Evolutionary conservation across 2,113 vertebrate genomes (phyloP).

Genomic region (Hiodon tergisus): DNA sequence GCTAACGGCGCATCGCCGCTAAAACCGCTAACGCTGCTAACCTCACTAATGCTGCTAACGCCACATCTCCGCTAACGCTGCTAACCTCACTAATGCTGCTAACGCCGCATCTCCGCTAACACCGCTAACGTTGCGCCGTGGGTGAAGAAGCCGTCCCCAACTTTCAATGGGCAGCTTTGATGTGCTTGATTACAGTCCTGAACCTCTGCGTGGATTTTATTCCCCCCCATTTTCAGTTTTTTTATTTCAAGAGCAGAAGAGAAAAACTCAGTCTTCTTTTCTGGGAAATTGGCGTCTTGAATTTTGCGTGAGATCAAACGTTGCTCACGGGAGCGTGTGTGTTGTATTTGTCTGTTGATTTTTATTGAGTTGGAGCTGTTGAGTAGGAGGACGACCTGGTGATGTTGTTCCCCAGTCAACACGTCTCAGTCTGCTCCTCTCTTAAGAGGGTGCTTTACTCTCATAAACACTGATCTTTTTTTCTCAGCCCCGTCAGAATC

Average conservation of each 20-base stretch:
- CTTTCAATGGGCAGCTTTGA: conserved; percentile 9
- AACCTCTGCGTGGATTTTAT: background rate
- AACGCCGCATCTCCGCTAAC: no score
- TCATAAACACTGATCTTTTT: background rate
- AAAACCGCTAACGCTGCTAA: no score
- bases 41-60: no score
- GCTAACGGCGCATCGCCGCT: no score
- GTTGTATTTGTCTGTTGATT: conserved; percentile 10
- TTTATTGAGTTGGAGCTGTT: conserved; percentile 1
- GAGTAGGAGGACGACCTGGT: background rate
- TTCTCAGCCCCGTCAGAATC: background rate
- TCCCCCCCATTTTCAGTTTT: background rate
- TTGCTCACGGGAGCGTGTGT: background rate
- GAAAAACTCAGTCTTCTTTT: background rate
- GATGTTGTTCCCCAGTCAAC: background rate
- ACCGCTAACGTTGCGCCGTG: no score
- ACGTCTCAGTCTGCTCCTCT: background rate
- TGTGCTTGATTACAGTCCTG: background rate
- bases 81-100: no score
- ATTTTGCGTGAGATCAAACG: conserved; percentile 9
- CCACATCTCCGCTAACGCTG: no score
- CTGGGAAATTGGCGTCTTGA: conserved; percentile 1
- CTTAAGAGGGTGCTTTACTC: background rate
- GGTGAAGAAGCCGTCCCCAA: background rate
- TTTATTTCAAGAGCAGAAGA: background rate